Evolutionary conservation across 2,888 invertebrate genomes (phyloP).

Genomic region (Acrocyrtus sp.): DNA sequence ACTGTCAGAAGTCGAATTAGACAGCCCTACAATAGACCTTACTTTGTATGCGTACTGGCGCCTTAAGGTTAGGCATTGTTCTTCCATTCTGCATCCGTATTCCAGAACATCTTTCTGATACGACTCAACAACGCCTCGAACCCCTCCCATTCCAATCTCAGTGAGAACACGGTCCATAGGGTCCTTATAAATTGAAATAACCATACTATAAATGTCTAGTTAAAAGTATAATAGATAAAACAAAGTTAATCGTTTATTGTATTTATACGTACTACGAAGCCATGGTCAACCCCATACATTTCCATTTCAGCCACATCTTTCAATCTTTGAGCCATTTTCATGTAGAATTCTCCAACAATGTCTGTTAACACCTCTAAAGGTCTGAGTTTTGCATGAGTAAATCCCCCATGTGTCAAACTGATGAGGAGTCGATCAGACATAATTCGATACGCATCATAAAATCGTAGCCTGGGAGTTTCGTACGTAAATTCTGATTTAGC

Average conservation of each 20-base stretch:
- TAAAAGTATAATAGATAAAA: too few species aligned
- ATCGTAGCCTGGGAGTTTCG: neutral
- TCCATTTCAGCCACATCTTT: slow-evolving; percentile 52
- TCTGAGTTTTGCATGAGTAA: slow-evolving; percentile 50
- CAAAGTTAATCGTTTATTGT: too few species aligned
- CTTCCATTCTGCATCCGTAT: slow-evolving; percentile 65
- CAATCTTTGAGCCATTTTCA: slow-evolving; percentile 41
- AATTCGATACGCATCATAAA: slow-evolving; percentile 36
- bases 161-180: slow-evolving; percentile 72
- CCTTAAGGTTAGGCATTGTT: slow-evolving; percentile 65
- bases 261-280: slow-evolving; percentile 71
- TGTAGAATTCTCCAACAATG: slow-evolving; percentile 37
- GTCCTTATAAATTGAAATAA: slow-evolving; percentile 67
- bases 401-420: slow-evolving; percentile 53
- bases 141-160: slow-evolving; percentile 73
- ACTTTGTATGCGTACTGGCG: slow-evolving; percentile 64
- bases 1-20: slow-evolving; percentile 22
- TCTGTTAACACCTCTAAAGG: slow-evolving; percentile 51
- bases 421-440: slow-evolving; percentile 49
- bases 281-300: slow-evolving; percentile 51
- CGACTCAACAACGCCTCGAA: slow-evolving; percentile 71
- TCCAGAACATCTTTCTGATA: slow-evolving; percentile 69
- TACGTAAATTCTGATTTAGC: slow-evolving; percentile 1
- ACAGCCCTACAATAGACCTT: slow-evolving; percentile 44
- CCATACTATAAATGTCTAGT: too few species aligned